Evolutionary conservation across 2,888 invertebrate genomes (phyloP).

Genomic region (Eilema sororculum): DNA sequence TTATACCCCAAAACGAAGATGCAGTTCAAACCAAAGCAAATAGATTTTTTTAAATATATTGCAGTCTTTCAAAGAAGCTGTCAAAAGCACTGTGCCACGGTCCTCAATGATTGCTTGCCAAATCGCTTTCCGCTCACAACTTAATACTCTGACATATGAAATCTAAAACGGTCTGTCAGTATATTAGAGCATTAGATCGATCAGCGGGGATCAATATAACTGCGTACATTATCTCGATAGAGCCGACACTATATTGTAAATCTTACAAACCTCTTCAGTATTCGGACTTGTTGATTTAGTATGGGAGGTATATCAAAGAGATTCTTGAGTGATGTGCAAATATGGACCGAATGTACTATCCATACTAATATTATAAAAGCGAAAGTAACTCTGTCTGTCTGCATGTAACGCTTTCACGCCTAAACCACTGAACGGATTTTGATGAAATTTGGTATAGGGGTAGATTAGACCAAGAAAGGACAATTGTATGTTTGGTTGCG

Average conservation of each 20-base stretch:
- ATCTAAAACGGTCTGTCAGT: constrained; percentile 45
- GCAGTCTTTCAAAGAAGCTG: no score
- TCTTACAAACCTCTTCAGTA: constrained; percentile 18
- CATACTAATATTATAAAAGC: no score
- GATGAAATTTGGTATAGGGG: no score
- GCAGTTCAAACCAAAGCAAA: no score
- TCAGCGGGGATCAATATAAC: constrained; percentile 34
- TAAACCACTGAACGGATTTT: no score
- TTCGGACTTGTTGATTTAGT: constrained; percentile 46
- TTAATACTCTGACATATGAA: constrained; percentile 19
- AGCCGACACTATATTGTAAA: constrained; percentile 12
- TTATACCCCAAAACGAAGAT: no score
- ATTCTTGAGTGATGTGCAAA: constrained; percentile 14
- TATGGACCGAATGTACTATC: neutral
- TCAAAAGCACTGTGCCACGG: no score
- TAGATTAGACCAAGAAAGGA: no score
- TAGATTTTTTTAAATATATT: no score
- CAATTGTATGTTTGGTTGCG: no score
- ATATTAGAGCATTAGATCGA: constrained; percentile 47
- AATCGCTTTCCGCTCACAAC: constrained; percentile 30
- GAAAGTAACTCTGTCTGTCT: no score
- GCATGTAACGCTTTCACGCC: no score
- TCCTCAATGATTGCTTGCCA: neutral
- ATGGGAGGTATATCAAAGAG: constrained; percentile 8
- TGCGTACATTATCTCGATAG: constrained; percentile 10